These are phyloP conservation scores for Paralichthys olivaceus DNA, from an alignment of 2,113 vertebrate species.

Conservation along the genomic window DNA sequence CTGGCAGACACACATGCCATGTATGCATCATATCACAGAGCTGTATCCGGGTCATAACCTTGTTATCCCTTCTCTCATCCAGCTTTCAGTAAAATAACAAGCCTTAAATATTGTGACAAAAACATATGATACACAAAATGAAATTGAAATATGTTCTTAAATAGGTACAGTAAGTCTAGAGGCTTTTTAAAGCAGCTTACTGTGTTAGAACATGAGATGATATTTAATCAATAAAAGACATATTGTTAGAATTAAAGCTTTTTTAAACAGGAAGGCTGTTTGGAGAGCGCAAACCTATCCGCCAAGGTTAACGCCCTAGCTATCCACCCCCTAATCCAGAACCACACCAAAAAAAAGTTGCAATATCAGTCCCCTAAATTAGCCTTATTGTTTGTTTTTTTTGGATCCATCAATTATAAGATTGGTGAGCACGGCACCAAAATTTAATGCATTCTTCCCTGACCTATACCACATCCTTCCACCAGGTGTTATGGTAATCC, in stretches of 20 bases:
- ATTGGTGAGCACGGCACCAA: no score
- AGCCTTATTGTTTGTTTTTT: no score
- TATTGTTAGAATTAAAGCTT: neutral
- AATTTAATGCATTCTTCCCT: no score
- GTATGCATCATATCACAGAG: slow-evolving; percentile 19
- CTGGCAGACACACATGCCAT: slow-evolving; percentile 24
- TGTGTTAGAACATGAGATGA: slow-evolving; percentile 10
- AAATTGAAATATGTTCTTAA: slow-evolving; percentile 40
- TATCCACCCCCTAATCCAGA: no score
- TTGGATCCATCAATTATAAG: no score
- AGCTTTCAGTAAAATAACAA: slow-evolving; percentile 7
- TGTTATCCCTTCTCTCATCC: slow-evolving; percentile 46
- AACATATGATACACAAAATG: slow-evolving; percentile 6
- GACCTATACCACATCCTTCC: no score
- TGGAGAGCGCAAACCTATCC: no score
- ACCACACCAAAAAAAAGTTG: no score
- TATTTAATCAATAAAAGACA: neutral
- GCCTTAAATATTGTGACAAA: slow-evolving; percentile 35
- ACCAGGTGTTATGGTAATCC: no score
- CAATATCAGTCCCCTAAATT: no score
- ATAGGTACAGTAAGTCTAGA: neutral
- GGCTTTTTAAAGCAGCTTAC: slow-evolving; percentile 27
- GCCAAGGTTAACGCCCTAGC: no score
- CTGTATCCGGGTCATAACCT: slow-evolving; percentile 55
- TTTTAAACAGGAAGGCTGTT: neutral